These are phyloP conservation scores for Lepidotrigona ventralis DNA, from an alignment of 1,140 invertebrate genomes.

Conservation along the genomic window DNA sequence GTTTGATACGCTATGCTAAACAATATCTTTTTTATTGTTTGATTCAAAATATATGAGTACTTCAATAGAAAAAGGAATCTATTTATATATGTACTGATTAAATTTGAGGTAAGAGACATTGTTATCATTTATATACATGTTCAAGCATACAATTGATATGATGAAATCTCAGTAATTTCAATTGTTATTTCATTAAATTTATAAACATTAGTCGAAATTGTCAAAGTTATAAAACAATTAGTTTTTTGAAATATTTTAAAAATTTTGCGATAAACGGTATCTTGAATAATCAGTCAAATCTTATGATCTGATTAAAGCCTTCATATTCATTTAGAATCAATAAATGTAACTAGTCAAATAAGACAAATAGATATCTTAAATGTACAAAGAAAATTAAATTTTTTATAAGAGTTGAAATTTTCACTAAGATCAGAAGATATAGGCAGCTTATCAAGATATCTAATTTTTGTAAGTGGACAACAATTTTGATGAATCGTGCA, in stretches of 20 bases:
- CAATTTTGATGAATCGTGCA: slow-evolving; percentile 35
- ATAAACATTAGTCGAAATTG: slow-evolving; percentile 28
- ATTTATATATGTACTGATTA: neutral
- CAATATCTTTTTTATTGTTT: slow-evolving; percentile 19
- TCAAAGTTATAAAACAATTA: slow-evolving; percentile 10
- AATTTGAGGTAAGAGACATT: slow-evolving; percentile 29
- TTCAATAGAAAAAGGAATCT: neutral
- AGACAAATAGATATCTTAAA: slow-evolving; percentile 21
- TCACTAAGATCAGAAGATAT: slow-evolving; percentile 35
- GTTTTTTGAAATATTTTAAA: neutral
- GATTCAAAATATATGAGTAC: slow-evolving; percentile 1
- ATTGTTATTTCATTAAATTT: slow-evolving; percentile 35
- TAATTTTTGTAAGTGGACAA: slow-evolving; percentile 29
- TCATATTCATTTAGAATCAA: slow-evolving; percentile 19
- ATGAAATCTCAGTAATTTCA: slow-evolving; percentile 42
- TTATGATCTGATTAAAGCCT: slow-evolving; percentile 37
- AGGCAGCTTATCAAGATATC: slow-evolving; percentile 24
- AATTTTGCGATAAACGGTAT: neutral
- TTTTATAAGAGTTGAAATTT: slow-evolving; percentile 28
- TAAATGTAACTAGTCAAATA: slow-evolving; percentile 21
- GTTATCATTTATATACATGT: slow-evolving; percentile 41
- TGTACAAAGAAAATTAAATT: neutral
- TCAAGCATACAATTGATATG: slow-evolving; percentile 46
- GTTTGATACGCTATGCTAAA: slow-evolving; percentile 39
- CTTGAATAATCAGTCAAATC: slow-evolving; percentile 21